Base-by-base conservation (phyloP, 2,888 invertebrate species). In the Andrena hattorfiana region DNA sequence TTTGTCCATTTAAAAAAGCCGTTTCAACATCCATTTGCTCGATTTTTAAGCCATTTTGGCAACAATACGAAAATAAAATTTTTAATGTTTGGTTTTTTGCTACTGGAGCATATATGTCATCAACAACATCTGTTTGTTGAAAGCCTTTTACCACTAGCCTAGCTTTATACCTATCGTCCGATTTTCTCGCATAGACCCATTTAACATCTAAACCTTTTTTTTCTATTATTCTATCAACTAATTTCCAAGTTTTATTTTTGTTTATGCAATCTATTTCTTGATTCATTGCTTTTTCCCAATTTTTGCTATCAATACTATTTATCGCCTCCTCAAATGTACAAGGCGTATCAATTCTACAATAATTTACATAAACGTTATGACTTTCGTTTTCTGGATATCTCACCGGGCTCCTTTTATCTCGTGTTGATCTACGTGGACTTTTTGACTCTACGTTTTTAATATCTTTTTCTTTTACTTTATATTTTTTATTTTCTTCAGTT, bases 11-110 rank as follows among this genome's bases (percentile, higher is more conserved):
- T 7, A 77, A 13, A 48, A 71, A 81, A 0, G 84, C 84, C 16
- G 81, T 73, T 30, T 82, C 82, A 0, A 87, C 84, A 75, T 87
- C 84, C 83, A 83, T 81, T 75, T 86, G 84, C 35, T 80, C 59
- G 8, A 87, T 83, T 0, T 16, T 20, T 48, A 85, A 42, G 8
- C 68, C 13, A 30, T 78, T 67, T 67, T 85, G 77, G 42, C 73
- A 72, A 73, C 81, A 88, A 66, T 69, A 79, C 0, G 72, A 56
- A 49, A 85, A 74, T 32, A 87, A 32, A 10, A 79, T 20, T 77
- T 85, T 85, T 59, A 87, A 26, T 5, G 84, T 88, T 67, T 84
- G 76, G 28, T 69, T 77, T 74, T 20, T 83, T 4, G 70, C 84
- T 42, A 84, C 86, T 1, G 85, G 84, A 2, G 84, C 81, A 66